Base-by-base conservation (phyloP, 2,797 vertebrate species). In the Hippocampus kuda region DNA sequence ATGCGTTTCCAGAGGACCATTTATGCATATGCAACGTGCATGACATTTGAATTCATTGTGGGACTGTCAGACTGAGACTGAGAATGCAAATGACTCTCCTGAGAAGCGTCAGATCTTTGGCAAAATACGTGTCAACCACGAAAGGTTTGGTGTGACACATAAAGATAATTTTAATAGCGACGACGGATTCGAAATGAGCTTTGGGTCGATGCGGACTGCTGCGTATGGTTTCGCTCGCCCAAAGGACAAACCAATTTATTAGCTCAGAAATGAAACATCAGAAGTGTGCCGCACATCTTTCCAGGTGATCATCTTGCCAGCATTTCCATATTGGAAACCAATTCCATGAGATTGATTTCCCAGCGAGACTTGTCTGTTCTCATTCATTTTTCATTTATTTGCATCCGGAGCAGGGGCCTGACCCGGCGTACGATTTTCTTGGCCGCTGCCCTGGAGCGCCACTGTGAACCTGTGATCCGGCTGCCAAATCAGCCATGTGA, bases 361-460 rank as follows among this genome's bases (percentile, higher is more conserved):
- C 77, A 34, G 70, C 70, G 81, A 86, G 82, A 82, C 79, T 68
- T 84, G 86, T 89, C 87, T 81, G 69, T 79, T 90, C 76, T 86
- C 78, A 84, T 88, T 87, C 84, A 88, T 85, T 81, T 87, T 86
- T 87, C 87, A 85, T 38, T 38, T 38, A 88, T 89, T 88, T 86
- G 81, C 86, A 84, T 85, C 76, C 68, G 75, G 80, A 78, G 84
- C 79, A 8, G 76, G 77, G 34, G 38, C 42, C 57, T 16, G 72
- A 62, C 77, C 67, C 11, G 87, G 85, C 83, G 81, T 78, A 65
- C 68, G 72, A 75, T 79, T 85, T 85, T 82, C 73, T 80, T 80
- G 82, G 80, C 83, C 77, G 63, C 72, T 63, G 73, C 73, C 76
- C 79, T n/a, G 46, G 62, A 82, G 81, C 72, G 65, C 72, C 38